Conservation (phyloP, 1,140 invertebrate genomes). For the Brachionus sp. region DNA sequence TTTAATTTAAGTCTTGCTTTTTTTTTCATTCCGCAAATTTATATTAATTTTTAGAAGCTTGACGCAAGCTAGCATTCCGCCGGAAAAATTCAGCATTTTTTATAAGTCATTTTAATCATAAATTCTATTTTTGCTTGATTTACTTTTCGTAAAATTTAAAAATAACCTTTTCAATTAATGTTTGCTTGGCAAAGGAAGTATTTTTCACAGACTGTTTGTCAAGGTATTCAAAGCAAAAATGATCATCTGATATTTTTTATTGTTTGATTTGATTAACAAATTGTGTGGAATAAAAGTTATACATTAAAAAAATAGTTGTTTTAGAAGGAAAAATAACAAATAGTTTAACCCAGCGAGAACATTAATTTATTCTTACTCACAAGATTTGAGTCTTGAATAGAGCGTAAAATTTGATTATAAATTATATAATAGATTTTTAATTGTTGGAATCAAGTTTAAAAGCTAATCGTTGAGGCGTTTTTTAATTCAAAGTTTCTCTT, state of each 20-base stretch:
- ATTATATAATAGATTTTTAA: constrained; percentile 1
- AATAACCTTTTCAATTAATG: too few relatives aligned
- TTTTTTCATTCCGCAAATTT: neutral
- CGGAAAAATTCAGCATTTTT: neutral
- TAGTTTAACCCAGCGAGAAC: neutral
- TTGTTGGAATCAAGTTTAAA: neutral
- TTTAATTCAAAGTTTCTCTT: neutral
- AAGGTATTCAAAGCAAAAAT: too few relatives aligned
- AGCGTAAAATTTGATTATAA: neutral
- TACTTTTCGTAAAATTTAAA: neutral
- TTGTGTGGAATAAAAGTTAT: neutral
- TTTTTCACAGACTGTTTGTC: too few relatives aligned
- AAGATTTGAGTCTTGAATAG: neutral
- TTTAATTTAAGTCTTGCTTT: neutral
- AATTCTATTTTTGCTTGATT: neutral
- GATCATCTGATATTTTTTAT: neutral
- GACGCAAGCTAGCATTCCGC: neutral
- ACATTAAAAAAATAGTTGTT: neutral
- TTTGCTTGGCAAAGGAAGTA: too few relatives aligned
- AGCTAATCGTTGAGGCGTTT: neutral
- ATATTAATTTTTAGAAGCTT: neutral
- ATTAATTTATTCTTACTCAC: neutral
- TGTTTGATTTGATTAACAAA: neutral
- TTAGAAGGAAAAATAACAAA: neutral
- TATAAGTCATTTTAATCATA: neutral